Conservation (phyloP, 1,140 invertebrate species). For the Lucilia sericata region DNA sequence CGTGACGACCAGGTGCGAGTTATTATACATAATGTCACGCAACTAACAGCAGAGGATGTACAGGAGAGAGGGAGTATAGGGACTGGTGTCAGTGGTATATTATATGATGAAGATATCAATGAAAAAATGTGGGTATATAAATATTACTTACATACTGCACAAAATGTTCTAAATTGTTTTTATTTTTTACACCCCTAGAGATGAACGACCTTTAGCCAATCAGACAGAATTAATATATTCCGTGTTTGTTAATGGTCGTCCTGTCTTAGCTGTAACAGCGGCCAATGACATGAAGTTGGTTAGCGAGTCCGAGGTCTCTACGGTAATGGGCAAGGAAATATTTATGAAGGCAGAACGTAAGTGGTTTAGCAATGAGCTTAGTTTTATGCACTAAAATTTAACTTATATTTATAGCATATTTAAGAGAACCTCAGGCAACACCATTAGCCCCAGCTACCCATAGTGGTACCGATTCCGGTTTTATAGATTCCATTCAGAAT, state of each 20-base stretch:
- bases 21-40: conserved; percentile 69
- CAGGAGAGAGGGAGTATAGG: conserved; percentile 53
- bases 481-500: conserved; percentile 71
- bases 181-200: conserved; percentile 48
- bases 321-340: conserved; percentile 80
- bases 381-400: background rate
- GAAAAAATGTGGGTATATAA: conserved; percentile 61
- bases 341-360: conserved; percentile 87
- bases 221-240: conserved; percentile 77
- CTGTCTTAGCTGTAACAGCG: conserved; percentile 81
- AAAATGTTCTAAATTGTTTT: background rate
- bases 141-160: background rate
- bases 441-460: conserved; percentile 74
- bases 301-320: conserved; percentile 78
- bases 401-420: conserved; percentile 73
- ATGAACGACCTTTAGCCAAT: conserved; percentile 61
- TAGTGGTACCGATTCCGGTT: conserved; percentile 73
- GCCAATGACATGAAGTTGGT: conserved; percentile 83
- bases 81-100: background rate
- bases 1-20: conserved; percentile 63
- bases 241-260: conserved; percentile 80
- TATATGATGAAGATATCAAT: conserved; percentile 62
- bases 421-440: conserved; percentile 73
- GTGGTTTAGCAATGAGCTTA: conserved; percentile 53
- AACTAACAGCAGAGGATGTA: conserved; percentile 63